Base-by-base conservation (phyloP, 2,113 vertebrate genomes). In the Nematolebias whitei region DNA sequence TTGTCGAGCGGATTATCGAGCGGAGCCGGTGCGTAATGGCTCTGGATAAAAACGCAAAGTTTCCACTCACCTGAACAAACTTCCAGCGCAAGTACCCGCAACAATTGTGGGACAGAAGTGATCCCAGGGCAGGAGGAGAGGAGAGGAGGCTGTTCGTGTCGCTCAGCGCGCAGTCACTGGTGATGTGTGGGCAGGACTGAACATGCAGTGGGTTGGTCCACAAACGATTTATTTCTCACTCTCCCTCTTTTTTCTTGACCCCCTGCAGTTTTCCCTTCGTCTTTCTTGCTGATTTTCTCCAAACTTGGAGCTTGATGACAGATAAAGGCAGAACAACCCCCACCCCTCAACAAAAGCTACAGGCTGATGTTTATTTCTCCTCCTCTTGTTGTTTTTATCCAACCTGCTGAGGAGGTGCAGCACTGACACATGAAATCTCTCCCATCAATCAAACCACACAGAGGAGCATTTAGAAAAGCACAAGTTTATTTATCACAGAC, bases 181-280 rank as follows among this genome's bases (percentile, higher is more conserved):
- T 54, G 68, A 20, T 60, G 85, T 74, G 68, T 65, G 77, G 70
- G 74, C 88, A 88, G 80, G 88, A 82, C 84, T 84, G 47, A 59
- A 80, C 85, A 78, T 18, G 84, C 63, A 79, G 83, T 76, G 84
- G 87, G 91, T 19, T 89, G 90, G 86, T 72, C 85, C 49, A 11
- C 6, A 20, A 12, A 55, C n/a, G 23, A 44, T 70, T 61, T 47
- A 49, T 65, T 29, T 64, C 69, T 74, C 58, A 55, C 64, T 52
- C 56, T 45, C 69, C 61, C 68, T 63, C 78, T 72, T 75, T 59
- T 5, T 22, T 1, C 7, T 26, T 77, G 48, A 65, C 43, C 66
- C 35, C 40, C 40, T 18, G 1, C 51, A 15, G 0, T 48, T 35
- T 5, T 26, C 0, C 2, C 10, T 12, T 10, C 35, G 19, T 24